phyloP scores from a whole-genome alignment of 2,797 vertebrate genomes.

The Gila robusta region DNA sequence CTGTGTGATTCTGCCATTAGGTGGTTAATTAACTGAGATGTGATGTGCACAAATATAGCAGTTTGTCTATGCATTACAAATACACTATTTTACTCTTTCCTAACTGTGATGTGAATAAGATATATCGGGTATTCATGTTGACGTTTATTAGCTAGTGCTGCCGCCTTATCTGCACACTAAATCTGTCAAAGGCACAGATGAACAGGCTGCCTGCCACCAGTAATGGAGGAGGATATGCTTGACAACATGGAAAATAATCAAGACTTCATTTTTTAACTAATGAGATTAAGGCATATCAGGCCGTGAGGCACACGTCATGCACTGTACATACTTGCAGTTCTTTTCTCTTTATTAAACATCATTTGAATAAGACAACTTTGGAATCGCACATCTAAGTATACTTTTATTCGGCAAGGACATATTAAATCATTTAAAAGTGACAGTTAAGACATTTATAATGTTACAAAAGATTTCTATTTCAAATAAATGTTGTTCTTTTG shows the following conservation, averaged over 20 bases:
- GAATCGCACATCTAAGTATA: too few relatives aligned
- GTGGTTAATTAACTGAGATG: conserved; percentile 18
- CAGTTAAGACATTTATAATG: not conserved
- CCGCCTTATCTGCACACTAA: conserved; percentile 29
- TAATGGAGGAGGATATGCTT: conserved; percentile 39
- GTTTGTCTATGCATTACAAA: not conserved
- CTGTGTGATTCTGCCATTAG: conserved; percentile 3
- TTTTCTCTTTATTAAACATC: conserved; percentile 24
- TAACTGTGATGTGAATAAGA: not conserved
- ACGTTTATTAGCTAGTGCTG: conserved; percentile 47
- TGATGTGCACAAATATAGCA: not conserved
- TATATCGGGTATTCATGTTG: conserved; percentile 23
- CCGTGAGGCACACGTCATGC: conserved; percentile 29
- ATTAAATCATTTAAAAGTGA: not conserved
- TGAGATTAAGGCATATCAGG: conserved; percentile 74
- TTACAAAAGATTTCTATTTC: not conserved
- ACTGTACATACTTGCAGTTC: conserved; percentile 33
- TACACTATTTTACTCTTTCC: not conserved
- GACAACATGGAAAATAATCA: conserved; percentile 75
- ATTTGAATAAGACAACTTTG: not conserved
- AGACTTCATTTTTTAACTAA: conserved; percentile 73
- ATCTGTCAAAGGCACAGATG: conserved; percentile 43
- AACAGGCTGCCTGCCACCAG: conserved; percentile 34
- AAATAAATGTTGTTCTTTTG: too few relatives aligned
- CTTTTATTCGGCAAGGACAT: too few relatives aligned